Evolutionary conservation across 2,888 invertebrate species (phyloP), one percentile per base, ranked within the genome.

Genomic region (Pocota personata): DNA sequence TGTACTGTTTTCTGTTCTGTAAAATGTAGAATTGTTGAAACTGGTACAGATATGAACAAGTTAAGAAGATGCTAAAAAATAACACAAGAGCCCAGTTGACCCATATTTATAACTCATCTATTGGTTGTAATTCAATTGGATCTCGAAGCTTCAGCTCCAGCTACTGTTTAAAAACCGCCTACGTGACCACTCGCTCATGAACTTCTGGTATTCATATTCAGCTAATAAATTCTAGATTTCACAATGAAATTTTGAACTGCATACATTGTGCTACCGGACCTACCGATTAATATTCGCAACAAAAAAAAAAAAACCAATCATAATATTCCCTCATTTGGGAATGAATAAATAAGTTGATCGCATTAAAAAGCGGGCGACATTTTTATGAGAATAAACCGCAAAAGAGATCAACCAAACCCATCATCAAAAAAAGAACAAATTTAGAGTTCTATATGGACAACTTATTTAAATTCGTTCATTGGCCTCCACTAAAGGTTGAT

Each of bases 381-480:
- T 71, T 24, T 12, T 32, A 16, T 16, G 10, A 46, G 19, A 40
- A 24, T 8, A 35, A 43, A 8, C 24, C 16, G 10, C 1, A 62
- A 43, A n/a, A 62, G n/a, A 32, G 48, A 48, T 50, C 32, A 50
- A 35, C 66, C 66, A 24, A 35, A 35, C 66, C 24, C 50, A 50
- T n/a, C 50, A 24, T 1, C 1, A 21, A 10, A 8, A 10, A 8
- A 2, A 19, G 2, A 50, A 35, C 35, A n/a, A 24, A 66, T 43
- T 62, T 43, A 14, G 43, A 27, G 14, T 24, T 50, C 14, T 21
- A 27, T 12, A 7, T 2, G 24, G n/a, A 6, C 60, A 72, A 60
- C 24, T 24, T 62, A 62, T 73, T 73, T 40, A 73, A 73, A 73
- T 73, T 40, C 73, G 73, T 73, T 73, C 73, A 52, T 73, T 73